Evolutionary conservation across 2,888 invertebrate species (phyloP), one percentile per base, ranked within the genome.

Genomic region (Pseudococcus jackbeardsleyi): DNA sequence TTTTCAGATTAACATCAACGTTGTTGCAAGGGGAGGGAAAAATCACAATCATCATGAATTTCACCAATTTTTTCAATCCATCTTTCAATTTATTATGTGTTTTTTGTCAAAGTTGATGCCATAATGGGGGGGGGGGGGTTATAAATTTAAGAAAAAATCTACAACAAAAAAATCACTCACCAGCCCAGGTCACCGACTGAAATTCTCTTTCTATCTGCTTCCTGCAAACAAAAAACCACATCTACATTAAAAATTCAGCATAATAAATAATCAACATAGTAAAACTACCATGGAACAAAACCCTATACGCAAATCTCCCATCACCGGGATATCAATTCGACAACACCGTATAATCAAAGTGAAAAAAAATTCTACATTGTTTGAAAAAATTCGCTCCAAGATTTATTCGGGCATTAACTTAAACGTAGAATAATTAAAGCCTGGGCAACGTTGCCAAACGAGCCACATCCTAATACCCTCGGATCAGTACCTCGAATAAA

Each of bases 361-460:
- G 22, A 64, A 64, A 64, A 54, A 59, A 64, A 64, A 64, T 64
- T 64, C 11, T 11, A 64, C 64, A 22, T 64, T 64, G 64, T 64
- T 64, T 22, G 19, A 64, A 64, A 64, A 64, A 64, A 64, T 64
- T 64, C 19, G 22, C 22, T 64, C 5, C 22, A 22, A 64, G 19
- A 64, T 64, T 22, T 64, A 7, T 12, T 64, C 19, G 64, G 22
- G 22, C 64, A 64, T 64, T 64, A 64, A 64, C 22, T 64, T 64
- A 64, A 22, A 64, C 7, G 64, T 9, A 19, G 22, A 64, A 64
- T 64, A 64, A 64, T 64, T 64, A 64, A 64, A 64, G 7, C 64
- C n/a, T 12, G 1, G 0, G 11, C 64, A 64, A 22, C 11, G 64
- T 64, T 64, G 64, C 64, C 64, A 64, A 64, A 64, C 11, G 5